phyloP scores from a whole-genome alignment of 2,888 invertebrate species.

The Acronicta psi region DNA sequence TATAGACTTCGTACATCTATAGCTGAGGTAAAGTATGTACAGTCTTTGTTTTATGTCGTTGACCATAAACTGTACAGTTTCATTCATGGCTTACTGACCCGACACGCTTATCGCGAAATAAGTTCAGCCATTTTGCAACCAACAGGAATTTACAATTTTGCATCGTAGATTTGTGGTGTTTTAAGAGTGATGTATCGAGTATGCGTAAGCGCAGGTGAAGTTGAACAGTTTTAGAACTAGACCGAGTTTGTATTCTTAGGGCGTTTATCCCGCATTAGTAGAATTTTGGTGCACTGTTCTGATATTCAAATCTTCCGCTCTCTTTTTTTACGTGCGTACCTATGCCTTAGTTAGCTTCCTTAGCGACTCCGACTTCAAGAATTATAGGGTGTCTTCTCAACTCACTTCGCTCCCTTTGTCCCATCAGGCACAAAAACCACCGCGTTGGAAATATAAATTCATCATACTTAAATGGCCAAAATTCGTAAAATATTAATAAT shows the following conservation, averaged over 20 bases:
- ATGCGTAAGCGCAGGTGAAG: slow-evolving; percentile 48
- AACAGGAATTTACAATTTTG: slow-evolving; percentile 34
- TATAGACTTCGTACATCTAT: slow-evolving; percentile 14
- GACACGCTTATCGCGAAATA: slow-evolving; percentile 41
- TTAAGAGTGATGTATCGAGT: slow-evolving; percentile 46
- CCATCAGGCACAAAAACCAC: too few species aligned
- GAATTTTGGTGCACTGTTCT: slow-evolving; percentile 20
- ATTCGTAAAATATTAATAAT: too few species aligned
- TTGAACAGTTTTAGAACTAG: slow-evolving; percentile 51
- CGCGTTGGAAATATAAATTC: too few species aligned
- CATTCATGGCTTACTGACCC: slow-evolving; percentile 54
- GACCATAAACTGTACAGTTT: slow-evolving; percentile 50
- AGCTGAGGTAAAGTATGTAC: slow-evolving; percentile 25
- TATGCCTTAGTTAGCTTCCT: too few species aligned
- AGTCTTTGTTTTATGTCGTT: slow-evolving; percentile 52
- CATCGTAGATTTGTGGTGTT: slow-evolving; percentile 37
- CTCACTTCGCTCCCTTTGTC: too few species aligned
- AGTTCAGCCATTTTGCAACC: slow-evolving; percentile 25
- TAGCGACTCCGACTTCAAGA: too few species aligned
- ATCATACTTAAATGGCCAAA: too few species aligned
- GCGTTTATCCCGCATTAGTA: slow-evolving; percentile 30
- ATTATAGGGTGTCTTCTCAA: too few species aligned
- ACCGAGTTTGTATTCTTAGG: slow-evolving; percentile 35
- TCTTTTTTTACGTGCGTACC: not conserved
- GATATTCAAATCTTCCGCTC: slow-evolving; percentile 1